Conservation (phyloP, 2,113 vertebrate species). For the Carlito syrichta region DNA sequence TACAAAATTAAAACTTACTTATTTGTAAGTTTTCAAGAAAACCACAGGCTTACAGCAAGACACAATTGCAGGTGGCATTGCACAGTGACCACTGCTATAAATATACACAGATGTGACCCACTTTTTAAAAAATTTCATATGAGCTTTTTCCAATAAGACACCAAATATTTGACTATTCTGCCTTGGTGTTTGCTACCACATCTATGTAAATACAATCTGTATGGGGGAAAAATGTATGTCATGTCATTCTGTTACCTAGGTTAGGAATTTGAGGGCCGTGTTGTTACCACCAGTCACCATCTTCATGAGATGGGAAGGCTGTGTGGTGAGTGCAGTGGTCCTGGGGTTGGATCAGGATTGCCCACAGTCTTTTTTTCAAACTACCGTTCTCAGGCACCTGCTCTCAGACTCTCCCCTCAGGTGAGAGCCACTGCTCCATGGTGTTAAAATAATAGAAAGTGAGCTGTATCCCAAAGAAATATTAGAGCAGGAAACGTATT, state of each 20-base stretch:
- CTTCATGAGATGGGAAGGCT: background rate
- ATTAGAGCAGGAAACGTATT: background rate
- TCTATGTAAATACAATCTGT: background rate
- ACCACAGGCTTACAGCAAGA: background rate
- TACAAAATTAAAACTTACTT: background rate
- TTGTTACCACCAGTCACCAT: background rate
- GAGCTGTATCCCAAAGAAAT: background rate
- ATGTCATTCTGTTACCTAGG: background rate
- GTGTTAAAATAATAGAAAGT: background rate
- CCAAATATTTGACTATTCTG: background rate
- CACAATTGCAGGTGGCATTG: background rate
- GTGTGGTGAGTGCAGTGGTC: fast-evolving
- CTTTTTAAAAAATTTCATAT: background rate
- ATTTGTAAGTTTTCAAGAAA: background rate
- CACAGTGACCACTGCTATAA: background rate
- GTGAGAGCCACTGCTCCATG: background rate
- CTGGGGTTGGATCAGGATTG: no score
- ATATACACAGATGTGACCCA: background rate
- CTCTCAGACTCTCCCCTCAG: background rate
- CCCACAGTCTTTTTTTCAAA: background rate
- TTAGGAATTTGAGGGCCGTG: background rate
- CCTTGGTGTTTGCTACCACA: background rate
- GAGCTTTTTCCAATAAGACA: background rate
- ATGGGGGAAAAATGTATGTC: background rate
- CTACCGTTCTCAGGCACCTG: background rate